Evolutionary conservation across 2,113 vertebrate species (phyloP), one percentile per base, ranked within the genome.

Genomic region (Semicossyphus pulcher): DNA sequence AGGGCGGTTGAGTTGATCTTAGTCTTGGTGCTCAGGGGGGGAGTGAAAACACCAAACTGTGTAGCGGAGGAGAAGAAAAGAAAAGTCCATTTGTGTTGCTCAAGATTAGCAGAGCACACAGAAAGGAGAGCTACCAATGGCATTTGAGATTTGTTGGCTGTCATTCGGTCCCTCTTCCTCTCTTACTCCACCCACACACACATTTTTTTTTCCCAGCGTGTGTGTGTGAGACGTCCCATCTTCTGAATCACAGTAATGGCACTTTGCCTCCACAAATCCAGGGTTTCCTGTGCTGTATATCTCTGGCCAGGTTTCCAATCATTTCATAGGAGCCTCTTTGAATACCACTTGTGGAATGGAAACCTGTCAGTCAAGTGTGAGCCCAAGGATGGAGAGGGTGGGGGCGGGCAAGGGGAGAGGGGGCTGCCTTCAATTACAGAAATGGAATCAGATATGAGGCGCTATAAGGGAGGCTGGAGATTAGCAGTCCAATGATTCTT

Each of bases 371-470:
- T 87, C 75, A 86, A 82, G 45, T 62, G 56, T 58, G 64, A 71
- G 75, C 69, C 62, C 2, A 31, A 15, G 53, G 53, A n/a, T n/a
- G 53, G 12, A 16, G n/a, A 42, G 21, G 18, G 21, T 8, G 32
- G 11, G 49, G 7, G 25, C 10, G 15, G 49, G 36, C 11, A 15
- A 18, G 56, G 16, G 25, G 51, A 20, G 23, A 7, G 36, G 31
- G 42, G 57, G 28, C 53, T 23, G 29, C 25, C 26, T 86, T 87
- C 86, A 86, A 85, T 87, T 88, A 89, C 65, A 79, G 81, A 84
- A 78, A 85, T 76, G 66, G 85, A 85, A 89, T 86, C 85, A 84
- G 83, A 90, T 88, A 86, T 78, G 84, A 80, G 78, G 16, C 11
- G 16, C 72, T 80, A 36, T 81, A 57, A 57, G 75, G 69, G 26